Conservation (phyloP, 1,140 invertebrate species). For the Drosophila sp. region DNA sequence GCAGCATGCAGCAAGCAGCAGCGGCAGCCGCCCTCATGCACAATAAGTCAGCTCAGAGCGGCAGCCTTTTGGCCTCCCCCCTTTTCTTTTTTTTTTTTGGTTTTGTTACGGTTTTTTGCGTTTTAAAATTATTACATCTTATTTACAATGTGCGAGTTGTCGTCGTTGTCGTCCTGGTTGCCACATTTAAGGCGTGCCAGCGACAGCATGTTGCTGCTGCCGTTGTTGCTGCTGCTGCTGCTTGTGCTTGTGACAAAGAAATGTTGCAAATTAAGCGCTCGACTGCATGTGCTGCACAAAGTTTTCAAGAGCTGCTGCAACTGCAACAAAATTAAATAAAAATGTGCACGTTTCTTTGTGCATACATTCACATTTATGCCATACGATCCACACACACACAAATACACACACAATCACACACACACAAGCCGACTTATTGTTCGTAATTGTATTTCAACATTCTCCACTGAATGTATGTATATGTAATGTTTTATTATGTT, state of each 20-base stretch:
- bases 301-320: slow-evolving; percentile 64
- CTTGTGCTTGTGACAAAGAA: slow-evolving; percentile 62
- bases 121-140: slow-evolving; percentile 77
- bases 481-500: slow-evolving; percentile 70
- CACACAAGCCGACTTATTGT: slow-evolving; percentile 30
- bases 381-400: slow-evolving; percentile 29
- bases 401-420: background rate
- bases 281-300: slow-evolving; percentile 61
- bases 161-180: slow-evolving; percentile 27
- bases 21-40: slow-evolving; percentile 33
- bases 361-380: slow-evolving; percentile 8
- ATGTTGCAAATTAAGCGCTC: slow-evolving; percentile 80
- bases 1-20: too few species aligned
- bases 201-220: slow-evolving; percentile 24
- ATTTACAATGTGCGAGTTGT: slow-evolving; percentile 71
- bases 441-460: slow-evolving; percentile 72
- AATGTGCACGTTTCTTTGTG: slow-evolving; percentile 59
- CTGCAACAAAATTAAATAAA: slow-evolving; percentile 75
- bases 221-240: slow-evolving; percentile 19
- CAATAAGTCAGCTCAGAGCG: slow-evolving; percentile 37
- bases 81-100: slow-evolving; percentile 18
- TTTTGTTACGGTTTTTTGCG: slow-evolving; percentile 44
- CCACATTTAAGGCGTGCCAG: slow-evolving; percentile 6
- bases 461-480: slow-evolving; percentile 28
- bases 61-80: slow-evolving; percentile 4